Conservation (phyloP, 1,140 invertebrate genomes). For the Nephotettix cincticeps region DNA sequence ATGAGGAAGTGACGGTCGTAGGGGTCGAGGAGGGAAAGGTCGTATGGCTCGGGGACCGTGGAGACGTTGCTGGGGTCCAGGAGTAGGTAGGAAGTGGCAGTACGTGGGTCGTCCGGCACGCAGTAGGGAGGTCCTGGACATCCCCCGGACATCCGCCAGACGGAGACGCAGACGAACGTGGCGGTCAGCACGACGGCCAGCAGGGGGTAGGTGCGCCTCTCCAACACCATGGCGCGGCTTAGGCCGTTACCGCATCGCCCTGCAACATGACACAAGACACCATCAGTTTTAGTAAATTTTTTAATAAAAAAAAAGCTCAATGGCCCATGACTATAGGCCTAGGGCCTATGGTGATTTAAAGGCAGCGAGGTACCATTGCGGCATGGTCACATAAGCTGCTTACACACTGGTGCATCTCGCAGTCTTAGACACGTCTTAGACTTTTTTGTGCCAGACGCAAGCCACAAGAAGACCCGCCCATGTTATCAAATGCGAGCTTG, state of each 20-base stretch:
- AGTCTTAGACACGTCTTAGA: no score
- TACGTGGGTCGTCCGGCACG: background rate
- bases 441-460: no score
- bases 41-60: background rate
- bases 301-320: no score
- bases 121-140: constrained; percentile 24
- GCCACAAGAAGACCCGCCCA: no score
- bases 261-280: constrained; percentile 5
- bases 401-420: no score
- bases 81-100: constrained; percentile 2
- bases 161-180: background rate
- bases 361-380: no score
- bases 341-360: no score
- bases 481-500: no score
- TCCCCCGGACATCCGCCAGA: constrained; percentile 18
- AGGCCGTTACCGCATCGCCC: background rate
- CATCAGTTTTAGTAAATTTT: no score
- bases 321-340: no score
- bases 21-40: background rate
- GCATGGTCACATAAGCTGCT: no score
- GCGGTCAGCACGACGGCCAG: constrained; percentile 22
- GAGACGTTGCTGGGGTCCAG: constrained; percentile 14
- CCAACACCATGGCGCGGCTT: background rate
- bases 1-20: constrained; percentile 29
- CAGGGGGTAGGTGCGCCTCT: constrained; percentile 17